These are phyloP conservation scores for Drosophila tropicalis DNA, from an alignment of 1,140 invertebrate genomes.

Conservation along the genomic window DNA sequence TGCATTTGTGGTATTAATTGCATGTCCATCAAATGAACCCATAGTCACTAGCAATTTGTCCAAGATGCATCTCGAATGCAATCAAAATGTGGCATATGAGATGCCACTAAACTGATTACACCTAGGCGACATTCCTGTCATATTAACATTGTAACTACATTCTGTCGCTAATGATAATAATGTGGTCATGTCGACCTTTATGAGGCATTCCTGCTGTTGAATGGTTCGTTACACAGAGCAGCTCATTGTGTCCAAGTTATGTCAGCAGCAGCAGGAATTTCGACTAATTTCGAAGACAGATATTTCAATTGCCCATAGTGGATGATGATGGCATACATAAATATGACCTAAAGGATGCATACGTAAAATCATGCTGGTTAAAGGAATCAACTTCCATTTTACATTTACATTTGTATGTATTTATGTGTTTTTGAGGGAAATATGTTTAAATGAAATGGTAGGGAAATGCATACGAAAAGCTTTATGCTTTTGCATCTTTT, in stretches of 20 bases:
- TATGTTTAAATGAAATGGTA: conserved; percentile 29
- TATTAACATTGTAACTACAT: background rate
- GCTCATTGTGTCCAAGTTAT: background rate
- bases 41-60: background rate
- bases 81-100: conserved; percentile 14
- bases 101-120: conserved; percentile 39
- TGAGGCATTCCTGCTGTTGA: background rate
- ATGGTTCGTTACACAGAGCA: background rate
- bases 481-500: conserved; percentile 27
- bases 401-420: too few species aligned
- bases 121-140: background rate
- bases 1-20: background rate
- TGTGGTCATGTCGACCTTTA: conserved; percentile 12
- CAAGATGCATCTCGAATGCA: conserved; percentile 20
- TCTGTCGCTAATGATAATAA: conserved; percentile 14
- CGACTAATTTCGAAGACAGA: background rate
- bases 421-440: background rate
- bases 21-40: background rate
- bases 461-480: conserved; percentile 38
- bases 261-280: background rate
- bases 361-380: conserved; percentile 4
- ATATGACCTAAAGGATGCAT: background rate
- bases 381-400: background rate
- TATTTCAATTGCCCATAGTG: background rate
- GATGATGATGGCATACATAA: background rate